Evolutionary conservation across 64 coral and sea anemone species (phyloP).

Genomic region (Montipora foliosa): DNA sequence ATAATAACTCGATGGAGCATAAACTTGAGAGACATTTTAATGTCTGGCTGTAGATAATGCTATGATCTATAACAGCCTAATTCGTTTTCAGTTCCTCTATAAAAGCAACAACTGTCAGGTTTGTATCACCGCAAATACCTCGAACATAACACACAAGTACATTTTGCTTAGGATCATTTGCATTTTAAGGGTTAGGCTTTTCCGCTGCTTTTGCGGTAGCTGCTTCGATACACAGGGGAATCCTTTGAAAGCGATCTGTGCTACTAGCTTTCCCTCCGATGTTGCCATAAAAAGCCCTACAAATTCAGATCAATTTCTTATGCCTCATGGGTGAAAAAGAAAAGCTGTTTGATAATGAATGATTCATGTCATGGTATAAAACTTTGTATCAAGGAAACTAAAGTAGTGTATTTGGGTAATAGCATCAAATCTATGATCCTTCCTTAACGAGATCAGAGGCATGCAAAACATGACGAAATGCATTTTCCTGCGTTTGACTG

Average conservation of each 20-base stretch:
- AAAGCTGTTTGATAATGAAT: constrained; percentile 15
- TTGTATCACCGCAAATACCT: constrained; percentile 2
- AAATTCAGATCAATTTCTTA: not conserved
- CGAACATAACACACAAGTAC: not conserved
- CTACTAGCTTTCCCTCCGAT: not conserved
- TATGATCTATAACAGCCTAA: not conserved
- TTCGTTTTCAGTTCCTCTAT: not conserved
- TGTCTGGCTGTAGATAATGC: not conserved
- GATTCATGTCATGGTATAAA: constrained; percentile 11
- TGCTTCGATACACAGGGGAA: not conserved
- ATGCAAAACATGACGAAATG: not conserved
- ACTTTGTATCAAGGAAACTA: not conserved
- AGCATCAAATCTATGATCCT: not conserved
- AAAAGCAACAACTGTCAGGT: not conserved
- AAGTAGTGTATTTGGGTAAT: not conserved
- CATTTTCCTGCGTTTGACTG: constrained; percentile 13
- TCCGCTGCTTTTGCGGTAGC: not conserved
- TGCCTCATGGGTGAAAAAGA: constrained; percentile 1
- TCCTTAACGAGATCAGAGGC: no score
- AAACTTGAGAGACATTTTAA: not conserved
- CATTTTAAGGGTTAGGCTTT: not conserved
- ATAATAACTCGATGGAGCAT: not conserved
- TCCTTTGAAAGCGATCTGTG: not conserved
- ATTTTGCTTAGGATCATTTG: not conserved
- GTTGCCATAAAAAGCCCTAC: not conserved